phyloP scores from a whole-genome alignment of 2,797 vertebrate genomes.

The Tapera naevia region DNA sequence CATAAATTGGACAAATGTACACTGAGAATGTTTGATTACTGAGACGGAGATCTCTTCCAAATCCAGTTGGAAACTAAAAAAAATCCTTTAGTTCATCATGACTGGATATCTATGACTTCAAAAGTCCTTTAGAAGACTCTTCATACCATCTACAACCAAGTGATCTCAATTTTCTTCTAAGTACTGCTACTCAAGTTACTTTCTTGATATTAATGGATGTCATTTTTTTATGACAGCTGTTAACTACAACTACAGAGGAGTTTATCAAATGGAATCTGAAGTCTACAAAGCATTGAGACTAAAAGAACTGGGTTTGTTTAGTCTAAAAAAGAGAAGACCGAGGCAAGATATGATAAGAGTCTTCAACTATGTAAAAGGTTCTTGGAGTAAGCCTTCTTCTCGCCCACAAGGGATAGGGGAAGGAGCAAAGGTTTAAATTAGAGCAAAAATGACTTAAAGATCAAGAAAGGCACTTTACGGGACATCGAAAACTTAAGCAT shows the following conservation, averaged over 20 bases:
- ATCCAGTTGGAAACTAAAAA: background rate
- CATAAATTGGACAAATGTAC: background rate
- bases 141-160: background rate
- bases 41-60: background rate
- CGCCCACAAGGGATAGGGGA: background rate
- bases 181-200: background rate
- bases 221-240: background rate
- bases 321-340: slow-evolving; percentile 43
- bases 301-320: slow-evolving; percentile 45
- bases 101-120: background rate
- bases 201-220: background rate
- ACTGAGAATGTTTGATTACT: background rate
- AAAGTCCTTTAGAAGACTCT: background rate
- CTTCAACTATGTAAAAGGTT: slow-evolving; percentile 50
- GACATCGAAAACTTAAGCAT: background rate
- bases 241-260: background rate
- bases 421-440: background rate
- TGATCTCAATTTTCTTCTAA: background rate
- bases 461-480: background rate
- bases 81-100: background rate
- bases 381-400: background rate
- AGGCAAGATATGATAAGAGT: slow-evolving; percentile 48
- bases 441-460: background rate
- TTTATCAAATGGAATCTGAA: background rate
- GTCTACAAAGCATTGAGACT: background rate